Evolutionary conservation across 2,113 vertebrate genomes (phyloP).

Genomic region (Acanthochromis polyacanthus): DNA sequence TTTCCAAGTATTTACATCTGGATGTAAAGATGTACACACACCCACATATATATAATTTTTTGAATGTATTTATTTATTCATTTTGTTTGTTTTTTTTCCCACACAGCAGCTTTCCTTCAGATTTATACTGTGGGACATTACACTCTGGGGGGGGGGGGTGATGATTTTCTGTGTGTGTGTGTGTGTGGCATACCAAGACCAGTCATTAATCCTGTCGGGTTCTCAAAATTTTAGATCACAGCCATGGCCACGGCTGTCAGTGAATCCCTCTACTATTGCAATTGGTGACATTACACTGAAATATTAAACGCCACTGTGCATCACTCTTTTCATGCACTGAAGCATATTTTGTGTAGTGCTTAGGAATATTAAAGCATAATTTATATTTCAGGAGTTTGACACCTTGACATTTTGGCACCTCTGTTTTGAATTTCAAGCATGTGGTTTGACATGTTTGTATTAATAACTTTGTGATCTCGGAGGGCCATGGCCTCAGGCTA

Average conservation of each 20-base stretch:
- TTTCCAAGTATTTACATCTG: no score
- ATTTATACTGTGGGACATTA: no score
- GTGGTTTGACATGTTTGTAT: conserved; percentile 89
- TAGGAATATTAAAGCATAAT: conserved; percentile 86
- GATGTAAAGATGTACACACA: no score
- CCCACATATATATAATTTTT: no score
- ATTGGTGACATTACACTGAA: conserved; percentile 72
- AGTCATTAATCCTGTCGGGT: neutral
- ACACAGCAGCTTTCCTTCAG: no score
- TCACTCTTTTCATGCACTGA: conserved; percentile 75
- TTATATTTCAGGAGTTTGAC: conserved; percentile 86
- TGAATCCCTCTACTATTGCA: conserved; percentile 45
- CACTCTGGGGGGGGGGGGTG: no score
- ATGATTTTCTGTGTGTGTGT: no score
- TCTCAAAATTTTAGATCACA: conserved; percentile 62
- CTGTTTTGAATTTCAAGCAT: conserved; percentile 87
- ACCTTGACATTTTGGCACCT: conserved; percentile 87
- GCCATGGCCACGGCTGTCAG: conserved; percentile 52
- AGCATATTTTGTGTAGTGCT: conserved; percentile 79
- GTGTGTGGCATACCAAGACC: no score
- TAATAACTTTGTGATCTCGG: conserved; percentile 89
- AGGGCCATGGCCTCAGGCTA: conserved; percentile 87
- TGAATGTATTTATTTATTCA: no score
- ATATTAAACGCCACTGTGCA: conserved; percentile 69
- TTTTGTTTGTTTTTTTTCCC: no score